Base-by-base conservation (phyloP, 1,140 invertebrate species). In the Caligus rogercresseyi region DNA sequence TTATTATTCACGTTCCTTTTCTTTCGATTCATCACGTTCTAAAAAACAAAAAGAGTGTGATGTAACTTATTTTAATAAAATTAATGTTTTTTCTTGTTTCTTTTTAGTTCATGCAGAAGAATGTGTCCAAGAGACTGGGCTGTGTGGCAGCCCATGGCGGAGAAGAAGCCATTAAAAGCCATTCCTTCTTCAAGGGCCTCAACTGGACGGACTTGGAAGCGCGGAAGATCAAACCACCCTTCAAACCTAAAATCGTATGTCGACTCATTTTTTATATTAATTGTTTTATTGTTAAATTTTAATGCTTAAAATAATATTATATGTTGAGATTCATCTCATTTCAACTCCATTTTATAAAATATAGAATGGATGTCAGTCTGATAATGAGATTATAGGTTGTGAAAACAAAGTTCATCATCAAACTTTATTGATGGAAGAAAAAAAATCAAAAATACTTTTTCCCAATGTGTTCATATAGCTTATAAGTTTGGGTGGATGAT, bases 231-330 rank as follows among this genome's bases (percentile, higher is more conserved):
- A 89, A 89, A 73, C 92, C 95, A 69, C 95, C 95, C 67, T 98
- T 98, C 78, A 89, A 87, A 73, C 95, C 95, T 66, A 94, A 89
- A 83, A 92, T 96, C 76, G 92, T 97, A 79, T 85, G 86, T 83
- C 56, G 67, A 19, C 26, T 18, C 20, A 3, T 56, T 20, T 60
- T 43, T 52, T 51, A 57, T 23, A 13, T 13, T 53, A 54, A n/a
- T n/a, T n/a, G 16, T 20, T 63, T 54, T 61, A 24, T 24, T 25
- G 52, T 57, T 19, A n/a, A 52, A 54, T 66, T 25, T 23, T 25
- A 7, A 66, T 20, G 4, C 21, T 64, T 19, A n/a, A n/a, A n/a
- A n/a, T n/a, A n/a, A n/a, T 26, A 54, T 19, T 13, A 14, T 14
- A 13, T 59, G 19, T 25, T 3, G 18, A 7, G 14, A 23, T 57